Conservation (phyloP, 2,797 vertebrate species). For the Melanotaenia trifasciata region DNA sequence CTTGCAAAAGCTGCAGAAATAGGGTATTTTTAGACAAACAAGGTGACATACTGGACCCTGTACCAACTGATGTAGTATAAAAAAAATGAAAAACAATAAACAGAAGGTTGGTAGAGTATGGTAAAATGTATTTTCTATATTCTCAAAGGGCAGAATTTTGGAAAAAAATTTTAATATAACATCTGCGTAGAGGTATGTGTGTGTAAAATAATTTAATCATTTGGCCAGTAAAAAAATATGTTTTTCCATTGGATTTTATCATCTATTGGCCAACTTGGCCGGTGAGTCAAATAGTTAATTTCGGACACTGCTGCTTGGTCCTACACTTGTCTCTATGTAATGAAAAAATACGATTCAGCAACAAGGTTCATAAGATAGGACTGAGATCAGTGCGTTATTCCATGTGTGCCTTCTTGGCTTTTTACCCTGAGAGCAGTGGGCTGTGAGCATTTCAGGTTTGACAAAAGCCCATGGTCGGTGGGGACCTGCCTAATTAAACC, state of each 20-base stretch:
- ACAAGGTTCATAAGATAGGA: slow-evolving; percentile 1
- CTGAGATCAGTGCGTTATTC: background rate
- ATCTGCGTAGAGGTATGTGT: too few species aligned
- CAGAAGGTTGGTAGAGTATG: background rate
- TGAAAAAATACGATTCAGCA: slow-evolving; percentile 1
- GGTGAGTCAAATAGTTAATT: too few species aligned
- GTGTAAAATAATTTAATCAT: too few species aligned
- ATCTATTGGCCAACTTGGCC: too few species aligned
- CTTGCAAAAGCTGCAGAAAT: slow-evolving; percentile 20
- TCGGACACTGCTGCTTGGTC: too few species aligned
- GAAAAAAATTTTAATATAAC: too few species aligned
- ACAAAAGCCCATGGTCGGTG: slow-evolving; percentile 37
- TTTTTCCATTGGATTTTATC: too few species aligned
- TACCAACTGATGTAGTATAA: slow-evolving; percentile 25
- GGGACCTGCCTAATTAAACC: slow-evolving; percentile 46
- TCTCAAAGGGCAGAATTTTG: slow-evolving; percentile 1
- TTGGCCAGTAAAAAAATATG: too few species aligned
- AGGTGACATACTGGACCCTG: slow-evolving; percentile 23
- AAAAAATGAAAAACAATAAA: background rate
- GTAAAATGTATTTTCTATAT: background rate
- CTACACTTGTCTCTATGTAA: background rate
- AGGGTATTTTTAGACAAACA: slow-evolving; percentile 37
- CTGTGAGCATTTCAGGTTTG: slow-evolving; percentile 10
- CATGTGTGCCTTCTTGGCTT: slow-evolving; percentile 12
- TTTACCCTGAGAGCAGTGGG: slow-evolving; percentile 9